phyloP scores from a whole-genome alignment of 2,888 invertebrate genomes.

The Cantharis rufa region DNA sequence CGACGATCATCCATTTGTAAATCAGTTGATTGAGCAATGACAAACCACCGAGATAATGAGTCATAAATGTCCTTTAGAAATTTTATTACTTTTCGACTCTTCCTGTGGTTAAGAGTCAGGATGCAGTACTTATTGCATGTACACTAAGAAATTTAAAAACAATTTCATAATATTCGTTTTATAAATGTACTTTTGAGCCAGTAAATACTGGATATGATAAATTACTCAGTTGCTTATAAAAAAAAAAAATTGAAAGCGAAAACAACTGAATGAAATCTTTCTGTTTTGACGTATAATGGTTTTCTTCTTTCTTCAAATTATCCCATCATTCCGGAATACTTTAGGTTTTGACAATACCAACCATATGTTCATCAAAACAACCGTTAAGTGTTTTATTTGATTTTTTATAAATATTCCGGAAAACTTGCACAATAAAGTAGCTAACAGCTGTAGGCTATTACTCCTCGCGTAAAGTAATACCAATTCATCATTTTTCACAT shows the following conservation, averaged over 20 bases:
- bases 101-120: no score
- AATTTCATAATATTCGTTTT: no score
- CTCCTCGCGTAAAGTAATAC: conserved; percentile 41
- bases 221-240: no score
- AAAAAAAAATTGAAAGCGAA: background rate
- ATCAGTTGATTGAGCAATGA: no score
- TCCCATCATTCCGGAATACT: background rate
- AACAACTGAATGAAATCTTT: background rate
- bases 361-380: background rate
- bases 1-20: no score
- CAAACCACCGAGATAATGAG: no score
- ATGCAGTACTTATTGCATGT: no score
- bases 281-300: background rate
- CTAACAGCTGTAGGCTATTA: conserved; percentile 46
- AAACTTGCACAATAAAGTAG: conserved; percentile 39
- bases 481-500: conserved; percentile 44
- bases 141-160: no score
- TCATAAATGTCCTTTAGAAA: no score
- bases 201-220: no score
- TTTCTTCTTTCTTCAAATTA: background rate
- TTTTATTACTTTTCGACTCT: no score
- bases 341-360: background rate
- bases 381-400: conserved; percentile 1
- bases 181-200: no score
- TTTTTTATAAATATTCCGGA: conserved; percentile 38